Percentiles rank a stretch among this genome's conserved stretches.
Conservation (phyloP, 2,797 vertebrate species). For the Lophius americanus region DNA sequence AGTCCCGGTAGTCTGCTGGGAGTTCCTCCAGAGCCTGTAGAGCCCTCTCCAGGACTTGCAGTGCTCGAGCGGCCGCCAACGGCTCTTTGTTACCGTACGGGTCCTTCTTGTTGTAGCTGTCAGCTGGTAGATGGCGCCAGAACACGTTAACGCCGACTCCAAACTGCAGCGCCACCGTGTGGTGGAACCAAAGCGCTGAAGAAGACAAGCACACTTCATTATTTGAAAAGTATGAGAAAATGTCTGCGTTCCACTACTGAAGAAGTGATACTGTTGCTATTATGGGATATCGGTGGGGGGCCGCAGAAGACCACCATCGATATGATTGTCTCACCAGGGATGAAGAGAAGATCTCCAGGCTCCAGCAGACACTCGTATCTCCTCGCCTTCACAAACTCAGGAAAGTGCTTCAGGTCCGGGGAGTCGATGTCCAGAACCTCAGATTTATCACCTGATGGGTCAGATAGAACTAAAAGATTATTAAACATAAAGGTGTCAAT, state of each 20-base stretch:
- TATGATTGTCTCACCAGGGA: constrained; percentile 86
- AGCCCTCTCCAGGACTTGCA: constrained; percentile 85
- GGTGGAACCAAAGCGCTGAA: constrained; percentile 96
- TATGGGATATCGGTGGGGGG: not conserved
- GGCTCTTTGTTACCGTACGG: constrained; percentile 96
- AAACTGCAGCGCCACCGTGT: constrained; percentile 91
- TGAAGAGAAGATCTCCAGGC: constrained; percentile 93
- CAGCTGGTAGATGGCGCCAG: constrained; percentile 90
- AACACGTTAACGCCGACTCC: constrained; percentile 94
- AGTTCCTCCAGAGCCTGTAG: constrained; percentile 85
- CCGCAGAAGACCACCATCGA: not conserved
- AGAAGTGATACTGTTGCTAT: no score
- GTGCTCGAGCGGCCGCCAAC: constrained; percentile 84
- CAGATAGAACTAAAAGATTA: no score
- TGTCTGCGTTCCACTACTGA: no score
- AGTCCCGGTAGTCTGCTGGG: constrained; percentile 91
- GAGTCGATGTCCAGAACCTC: constrained; percentile 91
- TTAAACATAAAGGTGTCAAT: not conserved
- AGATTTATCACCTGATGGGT: constrained; percentile 89
- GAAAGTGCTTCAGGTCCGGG: constrained; percentile 88
- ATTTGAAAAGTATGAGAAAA: not conserved
- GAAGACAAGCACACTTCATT: not conserved
- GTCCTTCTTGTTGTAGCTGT: constrained; percentile 92
- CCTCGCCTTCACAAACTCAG: constrained; percentile 89
- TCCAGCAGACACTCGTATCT: constrained; percentile 88